Percentiles rank a stretch among this genome's conserved stretches.
phyloP scores from a whole-genome alignment of 2,113 vertebrate species.

The Motacilla alba region DNA sequence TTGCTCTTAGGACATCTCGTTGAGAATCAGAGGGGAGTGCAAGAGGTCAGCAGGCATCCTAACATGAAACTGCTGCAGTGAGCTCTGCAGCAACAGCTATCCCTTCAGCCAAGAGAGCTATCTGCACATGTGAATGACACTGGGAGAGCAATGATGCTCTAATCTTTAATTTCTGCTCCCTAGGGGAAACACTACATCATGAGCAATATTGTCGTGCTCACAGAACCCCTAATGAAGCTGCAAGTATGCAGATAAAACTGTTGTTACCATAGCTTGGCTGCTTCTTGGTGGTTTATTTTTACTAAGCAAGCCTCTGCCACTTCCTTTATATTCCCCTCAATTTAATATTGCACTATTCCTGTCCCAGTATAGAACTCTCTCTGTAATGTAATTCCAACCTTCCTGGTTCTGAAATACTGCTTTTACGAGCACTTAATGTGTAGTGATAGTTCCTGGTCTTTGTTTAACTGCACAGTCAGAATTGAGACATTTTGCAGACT shows the following conservation, averaged over 20 bases:
- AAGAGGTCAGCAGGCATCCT: not conserved
- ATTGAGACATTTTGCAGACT: not conserved
- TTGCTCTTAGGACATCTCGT: not conserved
- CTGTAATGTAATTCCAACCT: not conserved
- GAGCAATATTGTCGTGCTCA: not conserved
- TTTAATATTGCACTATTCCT: not conserved
- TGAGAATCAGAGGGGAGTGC: not conserved
- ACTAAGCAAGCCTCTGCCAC: not conserved
- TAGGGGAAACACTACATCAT: not conserved
- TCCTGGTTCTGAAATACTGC: not conserved
- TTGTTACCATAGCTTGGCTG: not conserved
- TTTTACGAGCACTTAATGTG: not conserved
- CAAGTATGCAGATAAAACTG: not conserved
- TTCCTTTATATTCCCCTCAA: not conserved
- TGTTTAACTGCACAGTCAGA: not conserved
- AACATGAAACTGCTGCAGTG: not conserved
- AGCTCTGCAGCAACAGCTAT: not conserved
- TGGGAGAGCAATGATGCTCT: rapidly evolving
- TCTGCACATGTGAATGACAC: not conserved
- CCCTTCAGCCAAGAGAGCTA: not conserved
- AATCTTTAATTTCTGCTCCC: not conserved
- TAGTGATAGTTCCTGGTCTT: not conserved
- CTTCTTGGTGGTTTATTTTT: not conserved
- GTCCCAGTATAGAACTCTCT: not conserved
- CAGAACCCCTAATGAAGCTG: not conserved